A percentile compares a stretch with the other conserved stretches of the same genome.
Evolutionary conservation across 1,140 invertebrate species (phyloP).

Genomic region (Ceratina calcarata): DNA sequence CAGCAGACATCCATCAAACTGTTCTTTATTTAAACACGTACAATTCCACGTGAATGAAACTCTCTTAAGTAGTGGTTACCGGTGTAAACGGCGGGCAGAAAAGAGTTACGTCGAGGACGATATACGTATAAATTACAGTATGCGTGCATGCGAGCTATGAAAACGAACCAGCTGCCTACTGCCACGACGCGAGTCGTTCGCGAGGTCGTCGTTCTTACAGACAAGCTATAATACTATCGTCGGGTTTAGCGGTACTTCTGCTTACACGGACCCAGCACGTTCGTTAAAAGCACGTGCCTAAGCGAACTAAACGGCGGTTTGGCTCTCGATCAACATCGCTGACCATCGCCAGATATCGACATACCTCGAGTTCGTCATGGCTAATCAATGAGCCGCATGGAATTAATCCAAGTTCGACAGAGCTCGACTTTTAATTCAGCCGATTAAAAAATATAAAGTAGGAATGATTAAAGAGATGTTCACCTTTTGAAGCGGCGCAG

Average conservation of each 20-base stretch:
- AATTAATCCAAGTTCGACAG: background rate
- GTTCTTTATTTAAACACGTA: background rate
- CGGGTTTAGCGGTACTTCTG: slow-evolving; percentile 68
- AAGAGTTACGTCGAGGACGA: slow-evolving; percentile 56
- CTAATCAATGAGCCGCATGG: background rate
- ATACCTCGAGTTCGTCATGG: background rate
- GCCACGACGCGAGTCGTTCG: slow-evolving; percentile 45
- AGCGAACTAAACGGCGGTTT: slow-evolving; percentile 7
- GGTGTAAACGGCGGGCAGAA: slow-evolving; percentile 9
- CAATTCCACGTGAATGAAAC: background rate
- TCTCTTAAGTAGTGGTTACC: background rate
- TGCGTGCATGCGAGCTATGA: slow-evolving; percentile 55
- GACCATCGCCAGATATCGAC: background rate
- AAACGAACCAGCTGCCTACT: slow-evolving; percentile 57
- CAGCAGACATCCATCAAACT: background rate
- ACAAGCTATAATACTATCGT: slow-evolving; percentile 26
- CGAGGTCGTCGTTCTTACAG: slow-evolving; percentile 70
- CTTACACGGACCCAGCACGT: slow-evolving; percentile 4
- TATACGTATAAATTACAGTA: slow-evolving; percentile 56
- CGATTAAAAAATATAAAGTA: background rate
- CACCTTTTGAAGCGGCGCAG: slow-evolving; percentile 73
- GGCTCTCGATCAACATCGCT: background rate
- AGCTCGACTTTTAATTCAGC: too few species aligned
- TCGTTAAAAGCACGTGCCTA: slow-evolving; percentile 55
- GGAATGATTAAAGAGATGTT: slow-evolving; percentile 6